Evolutionary conservation across 2,888 invertebrate species (phyloP).

Genomic region (Rhamnusium bicolor): DNA sequence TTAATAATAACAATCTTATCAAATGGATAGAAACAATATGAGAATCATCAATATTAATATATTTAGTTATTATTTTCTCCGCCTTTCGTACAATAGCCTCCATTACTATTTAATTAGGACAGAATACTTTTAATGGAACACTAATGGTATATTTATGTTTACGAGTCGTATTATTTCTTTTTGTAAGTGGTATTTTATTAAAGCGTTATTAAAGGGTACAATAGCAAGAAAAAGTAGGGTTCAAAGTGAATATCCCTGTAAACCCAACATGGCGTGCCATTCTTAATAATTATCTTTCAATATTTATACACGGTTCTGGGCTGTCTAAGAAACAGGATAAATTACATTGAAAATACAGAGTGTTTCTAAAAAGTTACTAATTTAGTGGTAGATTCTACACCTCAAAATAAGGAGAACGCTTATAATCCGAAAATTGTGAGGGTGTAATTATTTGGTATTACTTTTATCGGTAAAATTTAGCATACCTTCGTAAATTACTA

Average conservation of each 20-base stretch:
- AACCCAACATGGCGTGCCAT: background rate
- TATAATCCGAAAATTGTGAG: no score
- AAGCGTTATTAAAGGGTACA: slow-evolving; percentile 7
- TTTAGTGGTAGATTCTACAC: no score
- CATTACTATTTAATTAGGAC: slow-evolving; percentile 13
- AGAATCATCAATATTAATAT: slow-evolving; percentile 4
- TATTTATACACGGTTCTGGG: background rate
- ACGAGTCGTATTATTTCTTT: slow-evolving; percentile 15
- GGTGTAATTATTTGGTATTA: no score
- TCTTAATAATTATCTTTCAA: background rate
- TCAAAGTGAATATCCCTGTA: background rate
- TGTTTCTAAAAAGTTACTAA: no score
- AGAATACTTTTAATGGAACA: slow-evolving; percentile 7
- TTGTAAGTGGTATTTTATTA: slow-evolving; percentile 33
- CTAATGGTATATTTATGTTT: slow-evolving; percentile 28
- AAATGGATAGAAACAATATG: slow-evolving; percentile 4
- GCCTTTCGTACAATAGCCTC: background rate
- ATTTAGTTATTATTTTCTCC: slow-evolving; percentile 16
- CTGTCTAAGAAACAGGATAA: background rate
- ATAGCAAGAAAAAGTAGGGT: background rate
- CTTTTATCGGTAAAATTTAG: no score
- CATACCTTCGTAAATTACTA: no score
- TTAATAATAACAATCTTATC: slow-evolving; percentile 9
- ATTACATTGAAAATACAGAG: no score
- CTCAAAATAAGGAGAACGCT: no score